Percentiles rank a stretch among this genome's conserved stretches.
Evolutionary conservation across 2,797 vertebrate species (phyloP).

Genomic region (Salmo trutta): DNA sequence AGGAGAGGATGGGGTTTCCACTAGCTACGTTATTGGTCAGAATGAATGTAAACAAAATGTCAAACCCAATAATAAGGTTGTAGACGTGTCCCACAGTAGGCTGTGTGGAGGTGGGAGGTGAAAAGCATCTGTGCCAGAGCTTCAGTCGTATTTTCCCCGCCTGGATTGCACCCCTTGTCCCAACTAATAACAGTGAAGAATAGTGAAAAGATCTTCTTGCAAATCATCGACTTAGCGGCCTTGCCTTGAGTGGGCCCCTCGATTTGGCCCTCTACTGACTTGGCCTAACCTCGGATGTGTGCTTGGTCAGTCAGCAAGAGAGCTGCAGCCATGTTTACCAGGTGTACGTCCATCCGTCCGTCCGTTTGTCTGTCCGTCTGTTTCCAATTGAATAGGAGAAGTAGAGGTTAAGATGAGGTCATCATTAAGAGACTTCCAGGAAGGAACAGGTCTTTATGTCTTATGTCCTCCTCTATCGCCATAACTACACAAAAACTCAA

Average conservation of each 20-base stretch:
- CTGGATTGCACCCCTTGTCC: no score
- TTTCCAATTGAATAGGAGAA: neutral
- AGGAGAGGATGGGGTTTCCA: neutral
- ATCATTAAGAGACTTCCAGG: constrained; percentile 1
- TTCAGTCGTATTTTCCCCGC: no score
- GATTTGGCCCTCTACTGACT: neutral
- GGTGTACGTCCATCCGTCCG: neutral
- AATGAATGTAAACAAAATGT: neutral
- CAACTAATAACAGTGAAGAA: no score
- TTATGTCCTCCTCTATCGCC: neutral
- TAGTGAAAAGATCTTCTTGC: neutral
- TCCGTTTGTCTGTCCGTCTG: neutral
- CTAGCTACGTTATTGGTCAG: neutral
- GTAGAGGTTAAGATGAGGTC: neutral
- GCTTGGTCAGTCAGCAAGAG: neutral
- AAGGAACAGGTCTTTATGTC: neutral
- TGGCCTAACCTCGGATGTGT: neutral
- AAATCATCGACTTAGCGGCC: neutral
- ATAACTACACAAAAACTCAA: neutral
- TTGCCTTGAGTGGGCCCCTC: neutral
- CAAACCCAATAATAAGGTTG: neutral
- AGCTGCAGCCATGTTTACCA: neutral
- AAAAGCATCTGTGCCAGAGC: no score
- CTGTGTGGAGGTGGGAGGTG: neutral
- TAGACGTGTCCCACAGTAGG: neutral